Conservation (phyloP, 2,888 invertebrate genomes). For the Ochropacha duplaris region DNA sequence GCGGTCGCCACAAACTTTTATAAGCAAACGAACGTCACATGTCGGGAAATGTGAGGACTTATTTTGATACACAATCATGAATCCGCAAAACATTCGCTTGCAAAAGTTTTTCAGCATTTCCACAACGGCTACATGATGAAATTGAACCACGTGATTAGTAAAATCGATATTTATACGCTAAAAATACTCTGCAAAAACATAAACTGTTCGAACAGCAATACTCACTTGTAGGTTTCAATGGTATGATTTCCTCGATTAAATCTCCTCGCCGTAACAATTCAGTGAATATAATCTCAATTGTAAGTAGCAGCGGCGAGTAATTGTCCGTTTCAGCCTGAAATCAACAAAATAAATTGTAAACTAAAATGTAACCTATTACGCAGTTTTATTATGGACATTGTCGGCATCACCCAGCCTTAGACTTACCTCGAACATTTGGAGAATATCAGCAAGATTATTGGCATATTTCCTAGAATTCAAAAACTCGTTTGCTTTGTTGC, state of each 20-base stretch:
- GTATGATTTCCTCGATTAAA: conserved; percentile 84
- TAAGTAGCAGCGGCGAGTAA: conserved; percentile 84
- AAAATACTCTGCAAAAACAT: conserved; percentile 29
- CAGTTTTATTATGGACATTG: conserved; percentile 31
- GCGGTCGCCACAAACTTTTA: conserved; percentile 31
- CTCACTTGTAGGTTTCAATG: conserved; percentile 82
- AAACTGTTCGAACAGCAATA: conserved; percentile 23
- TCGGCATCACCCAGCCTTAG: conserved; percentile 8
- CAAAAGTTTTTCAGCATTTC: neutral
- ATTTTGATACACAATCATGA: neutral
- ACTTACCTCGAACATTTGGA: conserved; percentile 86
- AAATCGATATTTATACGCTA: conserved; percentile 54
- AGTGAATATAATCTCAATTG: conserved; percentile 88
- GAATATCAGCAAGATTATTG: conserved; percentile 86
- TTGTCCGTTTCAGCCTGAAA: conserved; percentile 75
- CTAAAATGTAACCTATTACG: conserved; percentile 57
- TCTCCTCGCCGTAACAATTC: conserved; percentile 86
- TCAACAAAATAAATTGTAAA: conserved; percentile 20
- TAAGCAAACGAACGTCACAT: conserved; percentile 51
- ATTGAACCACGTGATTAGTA: conserved; percentile 9
- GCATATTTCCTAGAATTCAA: conserved; percentile 85
- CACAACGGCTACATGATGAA: neutral
- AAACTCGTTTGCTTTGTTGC: conserved; percentile 88
- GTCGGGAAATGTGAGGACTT: conserved; percentile 40
- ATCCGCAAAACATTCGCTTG: conserved; percentile 10